Conservation (phyloP, 2,797 vertebrate genomes). For the Dromococcyx pavoninus region DNA sequence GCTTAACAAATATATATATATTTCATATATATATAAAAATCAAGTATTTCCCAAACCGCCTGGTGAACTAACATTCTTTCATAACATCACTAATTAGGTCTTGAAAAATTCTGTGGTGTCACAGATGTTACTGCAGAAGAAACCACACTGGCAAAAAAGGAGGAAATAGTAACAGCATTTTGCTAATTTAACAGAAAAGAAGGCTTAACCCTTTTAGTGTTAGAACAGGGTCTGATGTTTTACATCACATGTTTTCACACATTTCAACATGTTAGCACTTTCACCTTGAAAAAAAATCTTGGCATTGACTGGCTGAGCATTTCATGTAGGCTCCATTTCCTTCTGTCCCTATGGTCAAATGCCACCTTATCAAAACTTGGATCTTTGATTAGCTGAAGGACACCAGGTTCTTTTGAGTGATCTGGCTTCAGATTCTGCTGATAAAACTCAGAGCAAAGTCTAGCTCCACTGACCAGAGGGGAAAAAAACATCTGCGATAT, state of each 20-base stretch:
- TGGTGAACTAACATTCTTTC: slow-evolving; percentile 46
- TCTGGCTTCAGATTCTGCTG: neutral
- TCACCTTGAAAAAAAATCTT: neutral
- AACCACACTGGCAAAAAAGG: slow-evolving; percentile 15
- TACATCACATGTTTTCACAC: neutral
- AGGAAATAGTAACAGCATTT: slow-evolving; percentile 31
- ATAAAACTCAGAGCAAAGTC: neutral
- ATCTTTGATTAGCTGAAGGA: neutral
- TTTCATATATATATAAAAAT: neutral
- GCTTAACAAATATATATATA: slow-evolving; percentile 1
- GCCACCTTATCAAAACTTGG: neutral
- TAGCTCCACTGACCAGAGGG: neutral
- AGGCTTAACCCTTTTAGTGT: slow-evolving; percentile 5
- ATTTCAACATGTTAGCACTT: neutral
- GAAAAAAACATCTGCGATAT: neutral
- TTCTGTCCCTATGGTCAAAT: neutral
- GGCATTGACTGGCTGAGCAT: neutral
- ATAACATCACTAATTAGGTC: slow-evolving; percentile 49
- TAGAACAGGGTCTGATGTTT: neutral
- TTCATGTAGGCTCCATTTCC: neutral
- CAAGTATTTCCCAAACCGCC: slow-evolving; percentile 34
- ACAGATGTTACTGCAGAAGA: slow-evolving; percentile 44
- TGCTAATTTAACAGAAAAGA: slow-evolving; percentile 11
- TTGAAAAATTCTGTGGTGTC: slow-evolving; percentile 47
- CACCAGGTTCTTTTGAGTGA: neutral